Base-by-base conservation (phyloP, 2,888 invertebrate genomes). In the Congeria kusceri region DNA sequence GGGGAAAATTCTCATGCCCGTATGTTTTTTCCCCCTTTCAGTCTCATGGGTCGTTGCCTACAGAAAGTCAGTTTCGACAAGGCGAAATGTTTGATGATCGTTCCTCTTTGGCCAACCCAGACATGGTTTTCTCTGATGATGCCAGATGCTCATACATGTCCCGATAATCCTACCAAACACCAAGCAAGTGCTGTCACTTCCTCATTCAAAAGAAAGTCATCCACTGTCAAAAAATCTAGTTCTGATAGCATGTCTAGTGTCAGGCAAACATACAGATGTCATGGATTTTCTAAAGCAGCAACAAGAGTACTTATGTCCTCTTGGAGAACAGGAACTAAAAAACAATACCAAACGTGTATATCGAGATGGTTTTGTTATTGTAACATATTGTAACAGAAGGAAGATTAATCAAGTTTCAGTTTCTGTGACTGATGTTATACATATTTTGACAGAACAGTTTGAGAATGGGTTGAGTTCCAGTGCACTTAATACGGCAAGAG, bases 11-110 rank as follows among this genome's bases (percentile, higher is more conserved):
- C n/a, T n/a, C n/a, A n/a, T n/a, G n/a, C n/a, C n/a, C n/a, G n/a
- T n/a, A n/a, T n/a, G n/a, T n/a, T 67, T 15, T 75, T 69, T 49
- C 75, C 75, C 15, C 67, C 66, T 72, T 77, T 77, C 68, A 74
- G 74, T 63, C 15, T 62, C 53, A 28, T 76, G 27, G 44, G 25
- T 23, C 27, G 56, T 13, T 65, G 61, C 23, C 13, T 66, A 11
- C 64, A 49, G 32, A 82, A 79, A 29, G 27, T 79, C 3, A 56
- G 67, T 29, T 27, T 58, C 28, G 79, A 79, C 69, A 39, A 44
- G 44, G 73, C 77, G 11, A 56, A n/a, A 47, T 69, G 62, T 25
- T 66, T 79, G 4, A 46, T 83, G 0, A 64, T 79, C 46, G 69
- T 67, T 27, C 74, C 70, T 23, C n/a, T 68, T 15, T 82, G 78